Evolutionary conservation across 2,888 invertebrate genomes (phyloP).

Genomic region (Leucophenga montana): DNA sequence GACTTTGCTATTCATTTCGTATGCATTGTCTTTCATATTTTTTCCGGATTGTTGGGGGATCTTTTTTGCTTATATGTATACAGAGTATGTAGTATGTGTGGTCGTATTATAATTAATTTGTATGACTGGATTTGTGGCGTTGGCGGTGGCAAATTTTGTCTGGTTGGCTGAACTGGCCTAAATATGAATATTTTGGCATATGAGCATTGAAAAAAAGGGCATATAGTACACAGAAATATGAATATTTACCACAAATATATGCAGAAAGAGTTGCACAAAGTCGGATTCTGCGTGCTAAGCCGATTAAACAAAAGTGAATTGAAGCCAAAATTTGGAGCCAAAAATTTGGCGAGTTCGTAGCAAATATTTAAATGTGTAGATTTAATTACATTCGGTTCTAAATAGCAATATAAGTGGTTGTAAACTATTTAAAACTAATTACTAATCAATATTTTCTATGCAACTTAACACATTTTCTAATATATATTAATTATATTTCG

Average conservation of each 20-base stretch:
- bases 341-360: not conserved
- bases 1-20: slow-evolving; percentile 51
- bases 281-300: slow-evolving; percentile 6
- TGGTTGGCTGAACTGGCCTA: slow-evolving; percentile 44
- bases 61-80: slow-evolving; percentile 35
- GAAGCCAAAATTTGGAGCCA: not conserved
- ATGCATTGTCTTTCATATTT: slow-evolving; percentile 52
- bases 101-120: slow-evolving; percentile 61
- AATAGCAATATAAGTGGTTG: too few relatives aligned
- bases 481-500: too few relatives aligned
- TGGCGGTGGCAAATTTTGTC: not conserved
- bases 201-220: slow-evolving; percentile 42
- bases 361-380: too few relatives aligned
- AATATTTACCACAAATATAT: slow-evolving; percentile 10
- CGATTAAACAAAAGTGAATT: slow-evolving; percentile 11
- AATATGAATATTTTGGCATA: slow-evolving; percentile 59
- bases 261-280: not conserved
- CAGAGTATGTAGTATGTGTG: slow-evolving; percentile 40
- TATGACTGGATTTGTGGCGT: slow-evolving; percentile 3
- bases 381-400: too few relatives aligned
- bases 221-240: slow-evolving; percentile 41
- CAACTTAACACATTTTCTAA: too few relatives aligned
- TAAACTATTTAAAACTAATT: too few relatives aligned
- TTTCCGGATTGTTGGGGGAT: slow-evolving; percentile 27
- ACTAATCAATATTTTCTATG: too few relatives aligned